Evolutionary conservation across 2,113 vertebrate species (phyloP).

Genomic region (Pituophis catenifer): DNA sequence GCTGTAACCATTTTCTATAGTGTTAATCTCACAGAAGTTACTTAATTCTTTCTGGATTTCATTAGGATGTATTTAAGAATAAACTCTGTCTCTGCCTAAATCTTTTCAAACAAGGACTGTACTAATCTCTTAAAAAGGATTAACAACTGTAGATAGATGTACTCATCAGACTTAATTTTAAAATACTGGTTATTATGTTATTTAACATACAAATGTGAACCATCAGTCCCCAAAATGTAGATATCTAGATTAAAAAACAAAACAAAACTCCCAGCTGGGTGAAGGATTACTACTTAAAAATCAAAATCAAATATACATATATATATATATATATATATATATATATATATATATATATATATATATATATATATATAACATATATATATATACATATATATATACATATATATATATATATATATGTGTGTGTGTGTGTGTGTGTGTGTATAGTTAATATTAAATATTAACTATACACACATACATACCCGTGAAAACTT

Average conservation of each 20-base stretch:
- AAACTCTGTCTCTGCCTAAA: constrained; percentile 39
- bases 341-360: too few relatives aligned
- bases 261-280: not conserved
- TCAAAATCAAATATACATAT: not conserved
- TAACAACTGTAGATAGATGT: constrained; percentile 55
- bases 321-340: not conserved
- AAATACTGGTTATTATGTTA: constrained; percentile 47
- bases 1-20: constrained; percentile 22
- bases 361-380: too few relatives aligned
- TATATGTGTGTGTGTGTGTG: too few relatives aligned
- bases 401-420: too few relatives aligned
- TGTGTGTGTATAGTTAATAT: too few relatives aligned
- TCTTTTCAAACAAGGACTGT: constrained; percentile 40
- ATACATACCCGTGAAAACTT: too few relatives aligned
- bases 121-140: constrained; percentile 62
- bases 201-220: constrained; percentile 31
- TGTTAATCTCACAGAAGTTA: constrained; percentile 31
- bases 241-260: not conserved
- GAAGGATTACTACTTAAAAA: constrained; percentile 13
- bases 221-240: constrained; percentile 25
- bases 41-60: constrained; percentile 50
- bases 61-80: constrained; percentile 55
- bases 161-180: constrained; percentile 57
- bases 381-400: too few relatives aligned
- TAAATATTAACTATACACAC: too few relatives aligned